Evolutionary conservation across 2,797 vertebrate species (phyloP).

Genomic region (Gallinago solitaria): DNA sequence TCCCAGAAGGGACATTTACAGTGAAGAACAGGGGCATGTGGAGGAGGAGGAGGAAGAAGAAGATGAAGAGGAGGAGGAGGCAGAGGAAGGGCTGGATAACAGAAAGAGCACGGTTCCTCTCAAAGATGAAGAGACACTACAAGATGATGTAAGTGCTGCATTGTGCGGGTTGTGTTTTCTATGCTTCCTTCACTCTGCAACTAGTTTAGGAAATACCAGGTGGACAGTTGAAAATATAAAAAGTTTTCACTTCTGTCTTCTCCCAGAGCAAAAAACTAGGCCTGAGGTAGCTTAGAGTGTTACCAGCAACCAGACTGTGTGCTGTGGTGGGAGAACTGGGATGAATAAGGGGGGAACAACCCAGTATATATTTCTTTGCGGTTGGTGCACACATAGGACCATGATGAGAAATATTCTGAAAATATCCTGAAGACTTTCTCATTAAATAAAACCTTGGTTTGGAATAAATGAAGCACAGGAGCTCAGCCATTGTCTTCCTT

Average conservation of each 20-base stretch:
- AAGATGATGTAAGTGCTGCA: slow-evolving; percentile 80
- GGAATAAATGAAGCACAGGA: not conserved
- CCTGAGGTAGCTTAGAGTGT: not conserved
- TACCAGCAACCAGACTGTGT: not conserved
- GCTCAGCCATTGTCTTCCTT: not conserved
- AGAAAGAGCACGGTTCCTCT: slow-evolving; percentile 78
- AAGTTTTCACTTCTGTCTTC: not conserved
- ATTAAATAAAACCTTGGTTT: not conserved
- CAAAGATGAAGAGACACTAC: slow-evolving; percentile 82
- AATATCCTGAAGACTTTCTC: not conserved
- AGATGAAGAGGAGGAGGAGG: slow-evolving; percentile 62
- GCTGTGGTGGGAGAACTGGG: not conserved
- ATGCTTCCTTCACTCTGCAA: not conserved
- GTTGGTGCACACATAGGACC: not conserved
- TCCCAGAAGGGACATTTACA: slow-evolving; percentile 85
- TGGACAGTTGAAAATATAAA: not conserved
- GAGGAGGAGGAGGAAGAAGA: slow-evolving; percentile 74
- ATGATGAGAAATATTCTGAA: not conserved
- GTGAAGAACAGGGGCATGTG: slow-evolving; percentile 85
- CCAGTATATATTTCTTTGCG: not conserved
- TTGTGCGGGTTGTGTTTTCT: not conserved
- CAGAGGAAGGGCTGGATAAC: slow-evolving; percentile 75
- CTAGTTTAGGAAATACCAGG: not conserved
- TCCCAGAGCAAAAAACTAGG: not conserved
- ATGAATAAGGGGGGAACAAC: not conserved